phyloP scores from a whole-genome alignment of 2,797 vertebrate species.

The Sebastes goodei region DNA sequence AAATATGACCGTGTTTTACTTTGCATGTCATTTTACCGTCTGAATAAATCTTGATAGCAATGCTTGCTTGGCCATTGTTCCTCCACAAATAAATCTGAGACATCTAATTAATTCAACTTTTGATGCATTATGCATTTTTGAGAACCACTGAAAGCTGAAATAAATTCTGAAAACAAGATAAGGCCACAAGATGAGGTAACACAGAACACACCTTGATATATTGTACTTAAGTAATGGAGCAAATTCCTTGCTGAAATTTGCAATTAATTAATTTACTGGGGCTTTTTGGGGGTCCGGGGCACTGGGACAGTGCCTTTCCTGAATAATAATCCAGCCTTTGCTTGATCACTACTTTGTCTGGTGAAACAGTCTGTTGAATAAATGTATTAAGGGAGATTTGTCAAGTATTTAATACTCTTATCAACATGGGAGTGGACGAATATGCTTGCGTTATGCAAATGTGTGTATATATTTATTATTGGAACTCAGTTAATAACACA shows the following conservation, averaged over 20 bases:
- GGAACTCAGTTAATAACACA: too few relatives aligned
- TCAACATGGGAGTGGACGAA: too few relatives aligned
- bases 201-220: not conserved
- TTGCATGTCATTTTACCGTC: too few relatives aligned
- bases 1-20: too few relatives aligned
- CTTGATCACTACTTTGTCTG: not conserved
- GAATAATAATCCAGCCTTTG: not conserved
- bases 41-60: not conserved
- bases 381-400: too few relatives aligned
- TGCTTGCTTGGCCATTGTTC: not conserved
- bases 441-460: too few relatives aligned
- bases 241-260: not conserved
- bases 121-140: not conserved
- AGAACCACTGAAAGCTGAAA: not conserved
- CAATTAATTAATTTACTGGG: not conserved
- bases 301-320: not conserved
- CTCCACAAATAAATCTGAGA: not conserved
- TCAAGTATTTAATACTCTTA: too few relatives aligned
- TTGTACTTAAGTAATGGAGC: not conserved
- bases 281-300: rapidly evolving
- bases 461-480: too few relatives aligned
- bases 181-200: not conserved
- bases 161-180: not conserved
- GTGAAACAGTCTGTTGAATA: not conserved
- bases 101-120: not conserved